These are phyloP conservation scores for Hoplias malabaricus DNA, from an alignment of 2,113 vertebrate genomes.

Conservation along the genomic window DNA sequence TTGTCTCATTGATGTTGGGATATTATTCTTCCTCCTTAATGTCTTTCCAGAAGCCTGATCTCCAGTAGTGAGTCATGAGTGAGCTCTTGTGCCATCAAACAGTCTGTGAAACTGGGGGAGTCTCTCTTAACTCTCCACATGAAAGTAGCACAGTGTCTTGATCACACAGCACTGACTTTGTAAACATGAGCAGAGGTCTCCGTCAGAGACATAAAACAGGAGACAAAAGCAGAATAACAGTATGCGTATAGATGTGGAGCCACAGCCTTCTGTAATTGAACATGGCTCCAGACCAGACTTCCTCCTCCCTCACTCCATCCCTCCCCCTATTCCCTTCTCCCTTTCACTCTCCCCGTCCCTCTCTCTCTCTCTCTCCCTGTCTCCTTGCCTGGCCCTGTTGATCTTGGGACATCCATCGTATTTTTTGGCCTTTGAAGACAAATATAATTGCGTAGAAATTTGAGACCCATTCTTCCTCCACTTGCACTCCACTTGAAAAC, in stretches of 20 bases:
- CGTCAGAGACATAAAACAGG: slow-evolving; percentile 67
- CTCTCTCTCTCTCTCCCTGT: slow-evolving; percentile 24
- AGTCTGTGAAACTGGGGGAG: slow-evolving; percentile 67
- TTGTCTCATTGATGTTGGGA: slow-evolving; percentile 33
- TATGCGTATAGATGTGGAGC: slow-evolving; percentile 16
- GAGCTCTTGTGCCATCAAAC: slow-evolving; percentile 71
- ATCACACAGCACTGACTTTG: slow-evolving; percentile 59
- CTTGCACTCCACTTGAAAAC: background rate
- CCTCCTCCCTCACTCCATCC: slow-evolving; percentile 23
- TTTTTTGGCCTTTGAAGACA: slow-evolving; percentile 67
- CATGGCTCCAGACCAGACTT: slow-evolving; percentile 57
- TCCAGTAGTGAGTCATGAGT: slow-evolving; percentile 57
- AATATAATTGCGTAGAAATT: slow-evolving; percentile 62
- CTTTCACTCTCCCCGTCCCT: too few relatives aligned
- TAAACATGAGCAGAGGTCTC: slow-evolving; percentile 56
- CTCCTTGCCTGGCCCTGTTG: slow-evolving; percentile 59
- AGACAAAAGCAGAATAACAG: slow-evolving; percentile 62
- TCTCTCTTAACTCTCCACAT: slow-evolving; percentile 66
- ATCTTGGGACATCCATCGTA: slow-evolving; percentile 70
- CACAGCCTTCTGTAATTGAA: slow-evolving; percentile 66
- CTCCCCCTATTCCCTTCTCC: background rate
- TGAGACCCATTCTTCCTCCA: slow-evolving; percentile 15
- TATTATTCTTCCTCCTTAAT: slow-evolving; percentile 33
- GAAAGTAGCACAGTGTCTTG: slow-evolving; percentile 62
- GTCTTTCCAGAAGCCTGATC: slow-evolving; percentile 62